phyloP scores from a whole-genome alignment of 2,888 invertebrate species.

The Brachycybe producta region DNA sequence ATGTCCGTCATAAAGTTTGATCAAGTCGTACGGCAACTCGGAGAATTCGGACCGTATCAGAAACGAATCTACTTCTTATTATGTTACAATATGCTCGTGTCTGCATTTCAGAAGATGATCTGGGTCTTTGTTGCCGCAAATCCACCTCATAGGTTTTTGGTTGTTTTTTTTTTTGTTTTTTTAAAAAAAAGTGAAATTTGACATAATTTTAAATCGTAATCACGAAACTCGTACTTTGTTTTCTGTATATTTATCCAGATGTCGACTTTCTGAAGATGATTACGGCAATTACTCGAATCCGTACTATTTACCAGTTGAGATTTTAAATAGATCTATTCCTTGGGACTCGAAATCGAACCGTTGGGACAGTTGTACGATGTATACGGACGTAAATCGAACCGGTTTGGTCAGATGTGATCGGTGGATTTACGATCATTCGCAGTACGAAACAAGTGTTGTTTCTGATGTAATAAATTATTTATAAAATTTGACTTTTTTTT shows the following conservation, averaged over 20 bases:
- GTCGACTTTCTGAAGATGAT: conserved; percentile 5
- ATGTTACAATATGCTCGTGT: conserved; percentile 54
- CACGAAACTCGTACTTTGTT: not conserved
- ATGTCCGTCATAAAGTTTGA: conserved; percentile 49
- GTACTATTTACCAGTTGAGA: conserved; percentile 37
- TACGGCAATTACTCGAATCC: not conserved
- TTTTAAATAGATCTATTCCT: conserved; percentile 41
- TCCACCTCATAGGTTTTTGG: conserved; percentile 42
- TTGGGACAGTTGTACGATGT: conserved; percentile 43
- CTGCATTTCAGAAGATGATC: conserved; percentile 58
- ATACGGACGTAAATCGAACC: conserved; percentile 25
- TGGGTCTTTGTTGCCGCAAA: conserved; percentile 56
- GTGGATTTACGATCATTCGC: conserved; percentile 48
- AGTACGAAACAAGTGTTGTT: conserved; percentile 48
- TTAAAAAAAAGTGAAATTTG: too few species aligned
- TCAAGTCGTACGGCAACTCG: conserved; percentile 50
- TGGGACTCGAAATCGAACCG: conserved; percentile 37
- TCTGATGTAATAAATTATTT: conserved; percentile 44
- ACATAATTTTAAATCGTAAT: not conserved
- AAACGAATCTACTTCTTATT: conserved; percentile 51
- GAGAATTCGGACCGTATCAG: conserved; percentile 58
- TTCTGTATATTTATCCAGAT: conserved; percentile 9
- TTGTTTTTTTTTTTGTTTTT: too few species aligned
- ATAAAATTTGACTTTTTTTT: too few species aligned
- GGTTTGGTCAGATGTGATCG: conserved; percentile 38